Conservation (phyloP, 2,888 invertebrate species). For the Tinea trinotella region DNA sequence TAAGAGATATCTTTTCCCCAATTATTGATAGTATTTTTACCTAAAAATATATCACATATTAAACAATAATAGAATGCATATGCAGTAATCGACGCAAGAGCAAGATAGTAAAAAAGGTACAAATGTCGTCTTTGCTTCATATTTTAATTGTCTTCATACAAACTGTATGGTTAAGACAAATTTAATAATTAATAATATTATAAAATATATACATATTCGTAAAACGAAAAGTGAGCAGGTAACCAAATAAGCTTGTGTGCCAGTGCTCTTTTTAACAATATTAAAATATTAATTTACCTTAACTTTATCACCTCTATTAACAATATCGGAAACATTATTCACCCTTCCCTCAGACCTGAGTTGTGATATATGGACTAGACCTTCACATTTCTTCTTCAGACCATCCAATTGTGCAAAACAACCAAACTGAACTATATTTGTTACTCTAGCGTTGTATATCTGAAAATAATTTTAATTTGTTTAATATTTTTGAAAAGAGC, state of each 20-base stretch:
- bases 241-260: no score
- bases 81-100: no score
- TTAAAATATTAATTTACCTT: constrained; percentile 78
- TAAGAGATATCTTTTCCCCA: constrained; percentile 95
- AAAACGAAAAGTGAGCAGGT: no score
- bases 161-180: no score
- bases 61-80: background rate
- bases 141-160: no score
- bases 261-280: no score
- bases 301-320: constrained; percentile 89
- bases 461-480: constrained; percentile 35
- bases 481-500: no score
- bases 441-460: constrained; percentile 95
- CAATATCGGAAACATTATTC: constrained; percentile 94
- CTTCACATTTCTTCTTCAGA: constrained; percentile 91
- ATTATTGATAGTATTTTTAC: constrained; percentile 92
- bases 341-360: constrained; percentile 93
- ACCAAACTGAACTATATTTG: constrained; percentile 97
- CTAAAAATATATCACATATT: constrained; percentile 35
- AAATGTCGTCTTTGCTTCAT: no score
- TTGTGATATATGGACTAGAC: constrained; percentile 97
- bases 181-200: no score
- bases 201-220: no score
- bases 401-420: constrained; percentile 98
- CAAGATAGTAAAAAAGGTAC: no score